phyloP scores from a whole-genome alignment of 2,888 invertebrate species.

The Chrysolina americana region DNA sequence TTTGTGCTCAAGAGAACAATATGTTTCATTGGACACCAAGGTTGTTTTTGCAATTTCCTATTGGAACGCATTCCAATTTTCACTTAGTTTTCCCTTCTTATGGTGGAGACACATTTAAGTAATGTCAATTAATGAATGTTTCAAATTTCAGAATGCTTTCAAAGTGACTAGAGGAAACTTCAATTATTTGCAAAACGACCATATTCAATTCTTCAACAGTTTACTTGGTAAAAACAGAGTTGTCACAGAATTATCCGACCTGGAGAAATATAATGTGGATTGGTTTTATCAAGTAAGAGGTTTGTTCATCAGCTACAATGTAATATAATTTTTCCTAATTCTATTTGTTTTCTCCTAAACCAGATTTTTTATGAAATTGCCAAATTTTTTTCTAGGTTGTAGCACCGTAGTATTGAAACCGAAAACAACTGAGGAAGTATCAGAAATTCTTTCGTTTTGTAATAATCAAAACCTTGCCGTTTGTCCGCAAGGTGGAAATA shows the following conservation, averaged over 20 bases:
- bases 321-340: not conserved
- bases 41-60: no score
- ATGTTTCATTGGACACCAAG: no score
- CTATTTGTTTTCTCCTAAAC: not conserved
- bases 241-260: conserved; percentile 81
- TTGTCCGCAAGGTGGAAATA: conserved; percentile 95
- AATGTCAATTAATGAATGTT: not conserved
- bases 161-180: conserved; percentile 76
- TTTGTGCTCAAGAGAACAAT: no score
- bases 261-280: conserved; percentile 88
- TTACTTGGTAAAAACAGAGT: conserved; percentile 78
- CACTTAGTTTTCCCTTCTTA: no score
- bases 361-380: no score
- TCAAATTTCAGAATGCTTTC: conserved; percentile 73
- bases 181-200: conserved; percentile 71
- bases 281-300: conserved; percentile 90
- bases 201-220: conserved; percentile 77
- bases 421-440: conserved; percentile 87
- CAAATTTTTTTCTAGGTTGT: conserved; percentile 73
- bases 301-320: conserved; percentile 61
- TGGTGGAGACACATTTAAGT: no score
- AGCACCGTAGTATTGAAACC: conserved; percentile 90
- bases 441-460: conserved; percentile 88
- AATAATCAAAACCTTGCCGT: conserved; percentile 87
- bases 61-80: no score